Evolutionary conservation across 2,113 vertebrate genomes (phyloP).

Genomic region (Capra hircus): DNA sequence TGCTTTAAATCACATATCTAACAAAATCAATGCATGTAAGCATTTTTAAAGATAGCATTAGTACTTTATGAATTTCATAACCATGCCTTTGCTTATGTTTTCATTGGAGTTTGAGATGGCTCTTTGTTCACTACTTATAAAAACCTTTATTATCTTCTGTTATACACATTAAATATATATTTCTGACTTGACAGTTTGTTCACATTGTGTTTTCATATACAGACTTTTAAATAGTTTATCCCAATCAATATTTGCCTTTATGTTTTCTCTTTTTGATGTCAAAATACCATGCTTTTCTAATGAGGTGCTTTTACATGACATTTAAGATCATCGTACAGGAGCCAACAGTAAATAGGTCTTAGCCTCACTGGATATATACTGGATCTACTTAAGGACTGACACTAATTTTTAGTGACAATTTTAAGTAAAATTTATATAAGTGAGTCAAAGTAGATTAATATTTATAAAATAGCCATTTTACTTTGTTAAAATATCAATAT

Average conservation of each 20-base stretch:
- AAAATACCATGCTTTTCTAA: background rate
- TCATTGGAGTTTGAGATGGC: background rate
- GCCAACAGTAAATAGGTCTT: background rate
- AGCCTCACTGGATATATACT: background rate
- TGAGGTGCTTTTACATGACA: background rate
- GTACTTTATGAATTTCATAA: background rate
- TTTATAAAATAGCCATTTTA: conserved; percentile 6
- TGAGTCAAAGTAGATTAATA: background rate
- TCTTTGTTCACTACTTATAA: background rate
- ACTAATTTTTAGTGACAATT: background rate
- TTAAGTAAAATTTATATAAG: background rate
- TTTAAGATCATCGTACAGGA: background rate
- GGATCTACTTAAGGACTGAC: background rate
- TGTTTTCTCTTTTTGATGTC: background rate
- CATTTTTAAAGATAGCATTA: background rate
- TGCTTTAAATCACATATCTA: background rate
- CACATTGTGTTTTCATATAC: background rate
- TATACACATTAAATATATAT: background rate
- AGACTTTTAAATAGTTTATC: background rate
- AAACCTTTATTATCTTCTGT: background rate
- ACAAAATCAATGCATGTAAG: background rate
- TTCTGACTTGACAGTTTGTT: background rate
- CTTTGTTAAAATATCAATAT: background rate
- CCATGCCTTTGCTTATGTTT: background rate
- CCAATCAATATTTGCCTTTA: background rate